A percentile compares a stretch with the other conserved stretches of the same genome.
These are phyloP conservation scores for Tricholaema leucomelas DNA, from an alignment of 2,113 vertebrate species.

Conservation along the genomic window DNA sequence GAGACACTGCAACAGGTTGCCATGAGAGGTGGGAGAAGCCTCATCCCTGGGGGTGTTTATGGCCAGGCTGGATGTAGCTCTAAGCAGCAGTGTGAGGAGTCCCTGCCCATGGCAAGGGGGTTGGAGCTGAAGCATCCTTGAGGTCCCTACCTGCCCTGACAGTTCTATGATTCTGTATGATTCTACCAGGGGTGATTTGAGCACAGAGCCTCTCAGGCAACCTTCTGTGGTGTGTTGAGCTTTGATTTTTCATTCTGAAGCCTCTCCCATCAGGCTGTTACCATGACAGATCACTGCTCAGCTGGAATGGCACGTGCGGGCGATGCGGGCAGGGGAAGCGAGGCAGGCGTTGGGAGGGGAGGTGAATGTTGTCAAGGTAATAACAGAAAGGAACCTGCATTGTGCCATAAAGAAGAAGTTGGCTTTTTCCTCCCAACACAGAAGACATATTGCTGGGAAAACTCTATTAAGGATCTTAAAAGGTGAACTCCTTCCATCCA, in stretches of 20 bases:
- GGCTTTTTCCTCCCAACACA: constrained; percentile 41
- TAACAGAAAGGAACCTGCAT: constrained; percentile 24
- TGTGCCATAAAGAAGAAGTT: constrained; percentile 17
- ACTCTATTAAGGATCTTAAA: constrained; percentile 59
- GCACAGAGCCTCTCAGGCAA: not conserved
- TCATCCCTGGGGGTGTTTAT: too few relatives aligned
- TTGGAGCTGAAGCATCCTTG: too few relatives aligned
- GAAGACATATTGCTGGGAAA: constrained; percentile 49
- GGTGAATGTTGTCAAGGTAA: constrained; percentile 22
- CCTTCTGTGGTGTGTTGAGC: not conserved
- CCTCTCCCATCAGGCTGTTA: not conserved
- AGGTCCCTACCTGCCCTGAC: too few relatives aligned
- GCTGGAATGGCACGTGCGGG: not conserved
- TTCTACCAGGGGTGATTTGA: not conserved
- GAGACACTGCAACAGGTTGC: too few relatives aligned
- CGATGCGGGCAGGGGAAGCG: constrained; percentile 32
- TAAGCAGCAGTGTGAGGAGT: too few relatives aligned
- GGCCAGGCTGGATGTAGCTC: too few relatives aligned
- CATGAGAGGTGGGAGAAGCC: too few relatives aligned
- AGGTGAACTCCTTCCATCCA: constrained; percentile 63
- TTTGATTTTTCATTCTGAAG: not conserved
- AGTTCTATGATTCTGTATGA: too few relatives aligned
- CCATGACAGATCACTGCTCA: constrained; percentile 8
- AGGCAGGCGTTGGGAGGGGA: not conserved
- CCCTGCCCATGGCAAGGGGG: too few relatives aligned